Evolutionary conservation across 2,113 vertebrate species (phyloP), one percentile per base, ranked within the genome.

Genomic region (Sialia sialis): DNA sequence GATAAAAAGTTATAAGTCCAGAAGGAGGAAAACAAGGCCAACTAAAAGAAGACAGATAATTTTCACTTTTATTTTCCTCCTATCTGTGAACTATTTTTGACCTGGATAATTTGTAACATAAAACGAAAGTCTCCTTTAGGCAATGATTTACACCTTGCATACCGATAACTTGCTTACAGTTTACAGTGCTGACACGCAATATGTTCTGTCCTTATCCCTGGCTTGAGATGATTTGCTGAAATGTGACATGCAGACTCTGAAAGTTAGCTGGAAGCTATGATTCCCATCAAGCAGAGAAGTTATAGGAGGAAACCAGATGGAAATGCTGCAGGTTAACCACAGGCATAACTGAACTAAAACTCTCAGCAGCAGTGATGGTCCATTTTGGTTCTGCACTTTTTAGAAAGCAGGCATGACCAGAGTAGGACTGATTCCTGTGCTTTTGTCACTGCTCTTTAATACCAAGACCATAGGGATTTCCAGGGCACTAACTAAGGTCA

Each of bases 191-290:
- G 84, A 85, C 74, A 73, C 0, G 5, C 67, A 93, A 73, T 93
- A 87, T 95, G 93, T 91, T 93, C 70, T 25, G 19, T 95, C 70
- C 87, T 91, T 87, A 85, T 93, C 87, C 63, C 48, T 93, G 78
- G 63, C 70, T 85, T 70, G 68, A 83, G 75, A 90, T 87, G 84
- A 91, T 95, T 62, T 95, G 63, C 74, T 87, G 89, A 95, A 95
- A 93, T 83, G 51, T 82, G 84, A 90, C 89, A 69, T 58, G 51
- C 32, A 93, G 78, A 39, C 54, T 89, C 78, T 94, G 79, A 85
- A 91, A 83, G 54, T 84, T 93, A 93, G 78, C 93, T 95, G 67
- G 84, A 74, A 95, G 91, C 87, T 82, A 87, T 79, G n/a, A 87
- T 73, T 93, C 55, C 49, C 22, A 80, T 87, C 81, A 94, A 85